Base-by-base conservation (phyloP, 2,888 invertebrate species). In the Opisthograptis luteolata region DNA sequence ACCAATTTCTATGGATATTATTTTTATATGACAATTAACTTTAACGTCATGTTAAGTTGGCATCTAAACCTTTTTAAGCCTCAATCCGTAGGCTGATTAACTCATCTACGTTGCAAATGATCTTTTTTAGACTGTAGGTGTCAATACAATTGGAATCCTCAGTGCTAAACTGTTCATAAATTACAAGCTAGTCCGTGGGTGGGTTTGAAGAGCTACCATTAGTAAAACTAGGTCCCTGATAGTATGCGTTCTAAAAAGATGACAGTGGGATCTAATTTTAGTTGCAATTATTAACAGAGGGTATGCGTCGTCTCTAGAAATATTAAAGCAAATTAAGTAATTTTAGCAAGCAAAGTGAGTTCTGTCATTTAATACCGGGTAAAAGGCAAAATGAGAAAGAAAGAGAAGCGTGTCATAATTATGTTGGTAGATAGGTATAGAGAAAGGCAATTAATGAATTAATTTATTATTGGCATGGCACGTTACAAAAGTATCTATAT, bases 201-300 rank as follows among this genome's bases (percentile, higher is more conserved):
- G 47, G 55, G 34, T 31, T 46, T 53, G 48, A 47, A 58, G 53
- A 44, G 55, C 43, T 41, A 44, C 51, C 36, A 55, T 58, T 54
- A 48, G 14, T 22, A 25, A 40, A 60, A 51, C 43, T 55, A 43
- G 53, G 55, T 51, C 60, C 35, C 39, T 46, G 55, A 55, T 57
- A 55, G 36, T 41, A 49, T 35, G 36, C 12, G 36, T 43, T 13
- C 31, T 28, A 43, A 39, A 27, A 35, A 25, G 24, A 20, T 41
- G 36, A 42, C 48, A 42, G n/a, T n/a, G n/a, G n/a, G 9, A 22
- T 34, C 41, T 42, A 17, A 37, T 48, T 42, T 47, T 15, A 39
- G n/a, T 10, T 40, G 7, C 32, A 27, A 20, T 14, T 3, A 15
- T 32, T 22, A 28, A 9, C 8, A 27, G 12, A 12, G 1, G 8